phyloP scores from a whole-genome alignment of 2,888 invertebrate genomes.

The Drosophila macrospina region DNA sequence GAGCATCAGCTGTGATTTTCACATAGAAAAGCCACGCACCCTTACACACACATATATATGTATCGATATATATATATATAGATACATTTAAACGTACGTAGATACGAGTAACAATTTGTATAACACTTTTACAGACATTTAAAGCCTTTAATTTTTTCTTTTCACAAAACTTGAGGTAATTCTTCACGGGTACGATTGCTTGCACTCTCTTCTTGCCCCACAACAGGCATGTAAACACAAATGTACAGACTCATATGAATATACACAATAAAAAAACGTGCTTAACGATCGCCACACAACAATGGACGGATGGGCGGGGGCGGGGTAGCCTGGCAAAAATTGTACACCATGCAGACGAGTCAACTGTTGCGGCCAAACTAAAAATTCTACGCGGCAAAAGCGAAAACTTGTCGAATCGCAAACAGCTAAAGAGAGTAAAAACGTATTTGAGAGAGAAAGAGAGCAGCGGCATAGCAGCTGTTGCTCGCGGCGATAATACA shows the following conservation, averaged over 20 bases:
- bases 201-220: conserved; percentile 38
- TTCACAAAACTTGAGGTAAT: conserved; percentile 28
- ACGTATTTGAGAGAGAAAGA: conserved; percentile 13
- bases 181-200: conserved; percentile 47
- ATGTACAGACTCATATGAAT: conserved; percentile 28
- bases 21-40: conserved; percentile 23
- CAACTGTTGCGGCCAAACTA: conserved; percentile 76
- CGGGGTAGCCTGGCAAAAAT: conserved; percentile 37
- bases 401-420: conserved; percentile 57
- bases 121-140: conserved; percentile 34
- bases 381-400: conserved; percentile 68
- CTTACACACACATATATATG: not conserved
- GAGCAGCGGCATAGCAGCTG: conserved; percentile 62
- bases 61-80: no score
- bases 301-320: conserved; percentile 41
- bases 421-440: conserved; percentile 26
- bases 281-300: conserved; percentile 60
- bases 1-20: conserved; percentile 55
- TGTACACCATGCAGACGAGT: conserved; percentile 75
- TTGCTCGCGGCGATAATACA: conserved; percentile 58
- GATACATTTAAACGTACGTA: conserved; percentile 8
- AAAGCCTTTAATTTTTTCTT: conserved; percentile 29
- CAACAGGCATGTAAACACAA: conserved; percentile 32
- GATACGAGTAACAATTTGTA: conserved; percentile 30
- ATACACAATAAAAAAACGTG: conserved; percentile 61